Percentiles rank a stretch among this genome's conserved stretches.
Evolutionary conservation across 2,888 invertebrate genomes (phyloP).

Genomic region (Trisateles emortualis): DNA sequence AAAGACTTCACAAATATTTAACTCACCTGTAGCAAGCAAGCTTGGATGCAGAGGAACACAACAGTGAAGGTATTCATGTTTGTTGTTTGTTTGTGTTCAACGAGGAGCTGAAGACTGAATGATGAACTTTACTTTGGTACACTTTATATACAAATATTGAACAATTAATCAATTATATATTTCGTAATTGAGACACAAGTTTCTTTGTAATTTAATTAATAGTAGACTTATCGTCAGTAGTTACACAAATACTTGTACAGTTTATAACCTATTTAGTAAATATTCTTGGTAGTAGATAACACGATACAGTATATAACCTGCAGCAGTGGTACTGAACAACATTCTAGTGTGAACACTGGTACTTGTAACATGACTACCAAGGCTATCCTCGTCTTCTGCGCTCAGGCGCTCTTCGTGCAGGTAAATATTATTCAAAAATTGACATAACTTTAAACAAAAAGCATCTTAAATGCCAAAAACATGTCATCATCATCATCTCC

Average conservation of each 20-base stretch:
- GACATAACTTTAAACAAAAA: neutral
- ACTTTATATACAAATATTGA: too few species aligned
- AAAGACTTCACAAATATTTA: neutral
- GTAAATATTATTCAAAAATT: conserved; percentile 25
- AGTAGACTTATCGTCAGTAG: neutral
- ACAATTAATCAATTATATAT: too few species aligned
- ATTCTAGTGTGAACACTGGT: conserved; percentile 9
- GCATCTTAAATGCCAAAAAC: neutral
- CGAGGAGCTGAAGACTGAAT: too few species aligned
- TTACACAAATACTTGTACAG: neutral
- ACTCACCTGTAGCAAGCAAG: too few species aligned
- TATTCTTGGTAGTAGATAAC: neutral
- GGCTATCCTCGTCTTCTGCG: conserved; percentile 48
- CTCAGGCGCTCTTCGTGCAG: conserved; percentile 54
- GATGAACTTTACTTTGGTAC: too few species aligned
- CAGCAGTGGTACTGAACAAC: conserved; percentile 1
- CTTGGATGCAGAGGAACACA: too few species aligned
- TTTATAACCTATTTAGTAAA: neutral
- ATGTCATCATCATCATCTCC: too few species aligned
- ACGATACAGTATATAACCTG: neutral
- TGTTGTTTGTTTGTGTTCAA: too few species aligned
- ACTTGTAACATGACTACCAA: conserved; percentile 48
- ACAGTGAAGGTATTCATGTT: too few species aligned
- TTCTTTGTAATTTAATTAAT: too few species aligned
- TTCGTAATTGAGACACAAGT: too few species aligned